These are phyloP conservation scores for Dermochelys coriacea DNA, from an alignment of 2,797 vertebrate species.

Conservation along the genomic window DNA sequence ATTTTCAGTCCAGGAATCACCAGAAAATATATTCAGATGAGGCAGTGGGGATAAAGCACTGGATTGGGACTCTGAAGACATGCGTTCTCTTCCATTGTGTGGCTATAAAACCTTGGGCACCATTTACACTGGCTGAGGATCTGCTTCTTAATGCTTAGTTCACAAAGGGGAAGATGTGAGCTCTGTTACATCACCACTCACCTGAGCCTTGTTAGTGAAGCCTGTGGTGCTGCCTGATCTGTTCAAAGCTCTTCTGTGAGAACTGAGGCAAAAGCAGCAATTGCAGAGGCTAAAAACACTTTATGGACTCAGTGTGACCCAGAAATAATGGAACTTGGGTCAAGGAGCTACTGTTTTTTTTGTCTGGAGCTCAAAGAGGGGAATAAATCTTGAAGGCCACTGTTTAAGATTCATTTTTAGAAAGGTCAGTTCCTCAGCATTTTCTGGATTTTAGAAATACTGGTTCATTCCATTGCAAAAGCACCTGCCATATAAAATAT, in stretches of 20 bases:
- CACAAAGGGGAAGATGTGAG: neutral
- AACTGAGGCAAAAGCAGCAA: neutral
- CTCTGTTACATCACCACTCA: neutral
- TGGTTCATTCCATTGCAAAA: slow-evolving; percentile 37
- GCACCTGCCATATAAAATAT: slow-evolving; percentile 66
- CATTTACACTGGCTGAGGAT: neutral
- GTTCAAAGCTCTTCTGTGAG: neutral
- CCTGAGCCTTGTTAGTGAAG: neutral
- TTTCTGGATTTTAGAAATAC: slow-evolving; percentile 63
- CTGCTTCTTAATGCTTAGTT: neutral
- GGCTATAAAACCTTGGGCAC: neutral
- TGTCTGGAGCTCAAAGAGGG: neutral
- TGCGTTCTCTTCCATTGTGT: neutral
- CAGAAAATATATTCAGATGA: neutral
- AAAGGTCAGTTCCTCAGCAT: slow-evolving; percentile 60
- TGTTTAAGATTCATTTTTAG: slow-evolving; percentile 59
- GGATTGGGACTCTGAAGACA: neutral
- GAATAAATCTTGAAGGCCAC: slow-evolving; percentile 60
- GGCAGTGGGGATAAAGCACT: neutral
- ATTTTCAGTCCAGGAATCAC: neutral
- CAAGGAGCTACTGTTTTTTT: neutral
- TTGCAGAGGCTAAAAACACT: neutral
- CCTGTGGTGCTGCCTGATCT: neutral
- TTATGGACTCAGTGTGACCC: neutral
- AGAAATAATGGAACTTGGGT: slow-evolving; percentile 5